Percentiles rank a stretch among this genome's conserved stretches.
Conservation (phyloP, 2,888 invertebrate genomes). For the Philonicus albiceps region DNA sequence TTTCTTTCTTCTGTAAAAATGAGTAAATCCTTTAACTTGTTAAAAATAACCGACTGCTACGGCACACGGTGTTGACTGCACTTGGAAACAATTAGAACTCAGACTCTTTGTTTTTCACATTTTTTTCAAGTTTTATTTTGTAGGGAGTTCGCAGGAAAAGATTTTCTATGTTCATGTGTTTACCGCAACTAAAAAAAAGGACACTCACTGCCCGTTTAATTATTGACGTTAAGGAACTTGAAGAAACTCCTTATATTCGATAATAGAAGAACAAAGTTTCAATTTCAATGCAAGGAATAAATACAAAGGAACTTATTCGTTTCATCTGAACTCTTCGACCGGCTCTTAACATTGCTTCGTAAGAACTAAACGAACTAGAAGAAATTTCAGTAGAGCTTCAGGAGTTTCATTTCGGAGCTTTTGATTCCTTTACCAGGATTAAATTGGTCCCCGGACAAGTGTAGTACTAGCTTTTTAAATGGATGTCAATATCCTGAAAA, state of each 20-base stretch:
- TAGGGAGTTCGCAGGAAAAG: not conserved
- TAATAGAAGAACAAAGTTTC: not conserved
- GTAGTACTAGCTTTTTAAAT: not conserved
- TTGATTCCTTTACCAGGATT: not conserved
- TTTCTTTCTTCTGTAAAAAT: not conserved
- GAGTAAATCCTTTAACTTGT: not conserved
- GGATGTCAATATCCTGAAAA: not conserved
- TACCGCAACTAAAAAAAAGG: not conserved
- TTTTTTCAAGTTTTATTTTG: not conserved
- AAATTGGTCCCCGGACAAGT: not conserved
- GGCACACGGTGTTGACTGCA: not conserved
- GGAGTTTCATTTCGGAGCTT: not conserved
- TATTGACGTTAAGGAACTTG: not conserved
- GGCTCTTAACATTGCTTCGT: conserved; percentile 17
- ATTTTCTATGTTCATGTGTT: not conserved
- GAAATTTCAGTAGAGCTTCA: not conserved
- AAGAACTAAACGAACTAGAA: not conserved
- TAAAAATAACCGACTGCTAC: not conserved
- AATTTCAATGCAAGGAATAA: not conserved
- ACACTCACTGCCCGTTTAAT: not conserved
- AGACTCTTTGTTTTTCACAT: not conserved
- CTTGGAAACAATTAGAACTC: not conserved
- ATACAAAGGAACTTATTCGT: not conserved
- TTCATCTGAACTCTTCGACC: not conserved
- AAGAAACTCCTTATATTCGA: not conserved